Percentiles rank a stretch among this genome's conserved stretches.
Conservation (phyloP, 2,888 invertebrate species). For the Heliconius charithonia region DNA sequence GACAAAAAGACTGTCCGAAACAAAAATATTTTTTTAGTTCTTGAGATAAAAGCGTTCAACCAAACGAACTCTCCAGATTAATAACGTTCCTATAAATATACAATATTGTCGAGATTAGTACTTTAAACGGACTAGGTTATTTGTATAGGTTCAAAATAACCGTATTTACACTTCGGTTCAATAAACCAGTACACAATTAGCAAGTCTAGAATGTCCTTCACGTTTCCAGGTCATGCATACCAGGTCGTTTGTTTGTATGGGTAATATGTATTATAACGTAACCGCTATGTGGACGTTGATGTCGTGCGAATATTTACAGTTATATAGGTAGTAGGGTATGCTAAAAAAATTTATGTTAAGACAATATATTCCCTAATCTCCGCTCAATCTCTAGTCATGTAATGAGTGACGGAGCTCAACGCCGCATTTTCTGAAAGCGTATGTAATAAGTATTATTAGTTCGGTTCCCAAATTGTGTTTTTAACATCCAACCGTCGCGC, state of each 20-base stretch:
- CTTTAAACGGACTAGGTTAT: no score
- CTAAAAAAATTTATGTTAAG: background rate
- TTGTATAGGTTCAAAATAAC: background rate
- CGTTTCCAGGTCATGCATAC: slow-evolving; percentile 6
- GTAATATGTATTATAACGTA: background rate
- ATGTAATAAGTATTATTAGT: no score
- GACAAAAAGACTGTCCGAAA: no score
- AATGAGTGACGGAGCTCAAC: background rate
- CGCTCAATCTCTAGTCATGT: no score
- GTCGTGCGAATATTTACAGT: background rate
- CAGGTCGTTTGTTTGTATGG: background rate
- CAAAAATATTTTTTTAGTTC: no score
- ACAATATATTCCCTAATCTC: no score
- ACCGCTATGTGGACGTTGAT: background rate
- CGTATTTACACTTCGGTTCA: background rate
- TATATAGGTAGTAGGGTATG: background rate
- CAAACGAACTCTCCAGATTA: no score
- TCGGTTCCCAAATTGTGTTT: no score
- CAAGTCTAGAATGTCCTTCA: slow-evolving; percentile 20
- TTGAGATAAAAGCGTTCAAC: no score
- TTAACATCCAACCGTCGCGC: no score
- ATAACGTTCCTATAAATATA: no score
- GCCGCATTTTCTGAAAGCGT: background rate
- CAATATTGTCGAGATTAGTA: no score
- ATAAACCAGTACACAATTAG: background rate